These are phyloP conservation scores for Siniperca scherzeri DNA, from an alignment of 2,797 vertebrate species.

Conservation along the genomic window DNA sequence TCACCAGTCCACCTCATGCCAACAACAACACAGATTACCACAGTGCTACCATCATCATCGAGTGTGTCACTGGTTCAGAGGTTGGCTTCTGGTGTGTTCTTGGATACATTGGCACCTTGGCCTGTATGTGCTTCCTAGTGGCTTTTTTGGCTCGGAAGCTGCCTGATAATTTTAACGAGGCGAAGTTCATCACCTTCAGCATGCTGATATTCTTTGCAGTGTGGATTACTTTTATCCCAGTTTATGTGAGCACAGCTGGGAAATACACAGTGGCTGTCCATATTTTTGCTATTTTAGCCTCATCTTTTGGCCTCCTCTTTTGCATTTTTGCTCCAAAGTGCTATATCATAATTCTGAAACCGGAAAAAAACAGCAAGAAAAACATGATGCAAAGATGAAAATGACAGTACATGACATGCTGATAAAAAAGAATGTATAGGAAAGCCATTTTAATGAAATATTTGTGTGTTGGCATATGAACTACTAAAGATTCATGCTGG, in stretches of 20 bases:
- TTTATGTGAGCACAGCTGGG: slow-evolving; percentile 83
- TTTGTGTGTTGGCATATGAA: not conserved
- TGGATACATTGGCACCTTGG: slow-evolving; percentile 82
- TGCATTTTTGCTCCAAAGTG: slow-evolving; percentile 86
- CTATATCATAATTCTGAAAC: slow-evolving; percentile 81
- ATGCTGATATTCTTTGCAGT: slow-evolving; percentile 87
- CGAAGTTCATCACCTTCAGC: slow-evolving; percentile 85
- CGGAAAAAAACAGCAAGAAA: slow-evolving; percentile 80
- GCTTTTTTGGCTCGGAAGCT: slow-evolving; percentile 83
- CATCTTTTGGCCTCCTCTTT: slow-evolving; percentile 80
- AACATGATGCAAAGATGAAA: slow-evolving; percentile 73
- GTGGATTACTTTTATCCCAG: slow-evolving; percentile 85
- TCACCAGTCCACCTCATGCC: slow-evolving; percentile 75
- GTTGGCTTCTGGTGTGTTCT: slow-evolving; percentile 82
- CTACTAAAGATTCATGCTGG: not conserved
- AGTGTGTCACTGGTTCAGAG: slow-evolving; percentile 81
- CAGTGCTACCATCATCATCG: slow-evolving; percentile 75
- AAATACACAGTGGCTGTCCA: slow-evolving; percentile 85
- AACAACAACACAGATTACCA: slow-evolving; percentile 70
- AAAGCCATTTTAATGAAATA: not conserved
- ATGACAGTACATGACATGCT: not conserved
- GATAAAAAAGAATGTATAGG: too few species aligned
- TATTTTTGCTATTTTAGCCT: slow-evolving; percentile 85
- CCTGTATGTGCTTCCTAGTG: slow-evolving; percentile 80
- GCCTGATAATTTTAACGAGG: slow-evolving; percentile 85